These are phyloP conservation scores for Acridotheres tristis DNA, from an alignment of 2,797 vertebrate species.

Conservation along the genomic window DNA sequence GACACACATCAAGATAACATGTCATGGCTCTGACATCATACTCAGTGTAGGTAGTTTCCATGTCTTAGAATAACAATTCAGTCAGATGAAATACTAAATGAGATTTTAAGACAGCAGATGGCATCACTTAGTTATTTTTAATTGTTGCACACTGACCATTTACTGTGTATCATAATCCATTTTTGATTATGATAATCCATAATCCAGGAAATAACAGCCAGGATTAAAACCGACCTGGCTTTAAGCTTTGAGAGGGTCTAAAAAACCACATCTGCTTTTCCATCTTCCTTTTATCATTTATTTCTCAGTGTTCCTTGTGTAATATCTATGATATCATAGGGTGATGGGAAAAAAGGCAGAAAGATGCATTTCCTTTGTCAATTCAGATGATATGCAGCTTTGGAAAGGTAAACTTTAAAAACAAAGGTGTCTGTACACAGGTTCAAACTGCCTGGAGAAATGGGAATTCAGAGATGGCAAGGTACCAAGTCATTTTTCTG, in stretches of 20 bases:
- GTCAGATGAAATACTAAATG: neutral
- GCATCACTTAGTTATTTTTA: constrained; percentile 62
- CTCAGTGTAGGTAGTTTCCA: neutral
- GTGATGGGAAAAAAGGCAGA: neutral
- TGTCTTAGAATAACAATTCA: neutral
- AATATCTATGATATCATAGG: neutral
- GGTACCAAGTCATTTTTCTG: neutral
- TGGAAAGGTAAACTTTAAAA: neutral
- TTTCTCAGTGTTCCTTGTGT: neutral
- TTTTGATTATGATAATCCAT: neutral
- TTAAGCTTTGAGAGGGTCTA: neutral
- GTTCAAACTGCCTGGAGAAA: neutral
- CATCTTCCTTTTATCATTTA: neutral
- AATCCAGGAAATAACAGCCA: neutral
- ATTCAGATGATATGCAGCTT: neutral
- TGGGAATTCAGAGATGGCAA: neutral
- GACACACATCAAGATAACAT: neutral
- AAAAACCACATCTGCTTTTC: neutral
- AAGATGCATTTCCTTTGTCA: neutral
- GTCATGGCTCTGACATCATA: neutral
- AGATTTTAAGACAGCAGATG: constrained; percentile 64
- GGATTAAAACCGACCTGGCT: neutral
- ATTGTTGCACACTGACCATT: neutral
- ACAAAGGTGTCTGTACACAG: neutral
- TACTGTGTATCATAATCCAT: neutral